Conservation (phyloP, 2,797 vertebrate genomes). For the Myotis pilosus region DNA sequence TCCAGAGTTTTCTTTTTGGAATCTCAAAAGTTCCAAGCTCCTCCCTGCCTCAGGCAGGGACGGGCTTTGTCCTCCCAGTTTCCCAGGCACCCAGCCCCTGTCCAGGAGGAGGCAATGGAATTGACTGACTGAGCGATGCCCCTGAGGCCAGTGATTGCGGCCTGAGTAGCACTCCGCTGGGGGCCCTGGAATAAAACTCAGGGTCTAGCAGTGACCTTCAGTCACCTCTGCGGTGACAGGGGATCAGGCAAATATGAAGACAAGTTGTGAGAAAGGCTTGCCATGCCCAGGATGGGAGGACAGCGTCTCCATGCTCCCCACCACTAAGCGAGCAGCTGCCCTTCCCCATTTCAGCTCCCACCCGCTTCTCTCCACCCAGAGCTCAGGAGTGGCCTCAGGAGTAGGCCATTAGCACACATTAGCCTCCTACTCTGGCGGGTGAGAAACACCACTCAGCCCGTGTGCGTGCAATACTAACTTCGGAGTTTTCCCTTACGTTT, state of each 20-base stretch:
- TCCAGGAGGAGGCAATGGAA: not conserved
- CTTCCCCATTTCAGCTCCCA: rapidly evolving
- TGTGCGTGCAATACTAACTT: not conserved
- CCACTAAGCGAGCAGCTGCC: rapidly evolving
- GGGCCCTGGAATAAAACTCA: not conserved
- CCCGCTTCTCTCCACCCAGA: rapidly evolving
- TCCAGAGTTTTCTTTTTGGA: not conserved
- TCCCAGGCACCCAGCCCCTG: rapidly evolving
- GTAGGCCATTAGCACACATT: rapidly evolving
- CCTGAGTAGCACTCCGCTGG: not conserved
- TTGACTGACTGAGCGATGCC: rapidly evolving
- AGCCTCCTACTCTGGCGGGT: not conserved
- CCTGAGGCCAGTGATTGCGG: rapidly evolving
- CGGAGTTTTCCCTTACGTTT: not conserved
- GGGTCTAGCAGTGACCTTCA: not conserved
- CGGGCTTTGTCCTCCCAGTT: not conserved
- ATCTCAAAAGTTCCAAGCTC: not conserved
- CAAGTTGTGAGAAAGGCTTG: not conserved
- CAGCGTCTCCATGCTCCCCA: rapidly evolving
- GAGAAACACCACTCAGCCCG: not conserved
- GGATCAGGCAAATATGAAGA: not conserved
- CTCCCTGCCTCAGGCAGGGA: not conserved
- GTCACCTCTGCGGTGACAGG: not conserved
- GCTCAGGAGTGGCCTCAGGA: rapidly evolving
- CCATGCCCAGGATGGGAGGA: rapidly evolving